phyloP scores from a whole-genome alignment of 2,797 vertebrate species.

The Lophura swinhoii region DNA sequence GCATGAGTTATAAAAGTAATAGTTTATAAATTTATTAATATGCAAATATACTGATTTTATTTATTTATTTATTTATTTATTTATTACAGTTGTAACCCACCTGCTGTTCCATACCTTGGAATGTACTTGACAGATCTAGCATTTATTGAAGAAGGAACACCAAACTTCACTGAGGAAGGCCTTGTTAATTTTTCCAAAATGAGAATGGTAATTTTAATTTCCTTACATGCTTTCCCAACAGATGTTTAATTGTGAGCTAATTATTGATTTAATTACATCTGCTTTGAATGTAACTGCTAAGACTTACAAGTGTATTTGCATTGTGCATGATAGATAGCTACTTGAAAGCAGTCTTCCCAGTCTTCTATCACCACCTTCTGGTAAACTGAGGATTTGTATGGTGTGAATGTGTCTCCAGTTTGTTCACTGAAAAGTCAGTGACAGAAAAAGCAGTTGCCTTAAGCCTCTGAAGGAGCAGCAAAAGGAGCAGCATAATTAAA shows the following conservation, averaged over 20 bases:
- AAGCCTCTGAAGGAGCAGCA: background rate
- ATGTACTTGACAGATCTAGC: conserved; percentile 97
- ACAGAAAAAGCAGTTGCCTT: background rate
- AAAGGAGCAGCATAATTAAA: background rate
- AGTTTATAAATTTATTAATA: background rate
- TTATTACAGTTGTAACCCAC: conserved; percentile 90
- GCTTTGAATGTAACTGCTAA: background rate
- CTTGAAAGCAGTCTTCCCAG: background rate
- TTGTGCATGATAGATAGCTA: background rate
- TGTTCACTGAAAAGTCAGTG: background rate
- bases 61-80: conserved; percentile 14
- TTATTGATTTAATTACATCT: background rate
- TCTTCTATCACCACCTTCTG: conserved; percentile 71
- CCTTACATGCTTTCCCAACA: background rate
- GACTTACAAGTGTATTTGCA: background rate
- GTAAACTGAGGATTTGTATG: background rate
- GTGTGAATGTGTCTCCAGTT: background rate
- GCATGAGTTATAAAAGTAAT: background rate
- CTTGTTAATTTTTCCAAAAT: conserved; percentile 99
- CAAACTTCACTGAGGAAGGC: conserved; percentile 96
- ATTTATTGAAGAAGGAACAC: conserved; percentile 96
- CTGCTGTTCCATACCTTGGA: conserved; percentile 94
- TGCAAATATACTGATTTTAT: background rate
- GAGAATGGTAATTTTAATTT: conserved; percentile 89
- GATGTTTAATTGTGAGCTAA: background rate